phyloP scores from a whole-genome alignment of 2,888 invertebrate species.

The Lycophotia porphyrea region DNA sequence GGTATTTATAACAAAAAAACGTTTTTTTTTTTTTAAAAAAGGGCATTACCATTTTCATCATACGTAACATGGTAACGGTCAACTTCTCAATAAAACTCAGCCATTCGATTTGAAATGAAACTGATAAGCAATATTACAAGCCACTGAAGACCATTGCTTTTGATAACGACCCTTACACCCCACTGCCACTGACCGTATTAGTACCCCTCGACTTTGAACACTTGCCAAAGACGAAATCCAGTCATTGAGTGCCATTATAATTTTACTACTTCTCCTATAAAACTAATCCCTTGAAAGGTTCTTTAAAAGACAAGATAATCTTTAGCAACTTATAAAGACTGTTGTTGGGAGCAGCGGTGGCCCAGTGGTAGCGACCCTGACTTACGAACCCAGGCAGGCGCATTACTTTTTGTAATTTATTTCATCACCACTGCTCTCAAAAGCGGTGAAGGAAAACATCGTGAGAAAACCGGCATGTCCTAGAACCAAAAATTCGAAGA shows the following conservation, averaged over 20 bases:
- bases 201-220: slow-evolving; percentile 16
- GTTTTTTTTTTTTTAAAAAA: no score
- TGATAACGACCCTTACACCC: background rate
- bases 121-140: background rate
- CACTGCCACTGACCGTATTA: background rate
- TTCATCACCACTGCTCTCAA: no score
- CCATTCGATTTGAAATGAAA: background rate
- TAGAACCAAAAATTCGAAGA: no score
- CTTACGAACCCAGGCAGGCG: no score
- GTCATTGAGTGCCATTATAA: slow-evolving; percentile 52
- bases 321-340: background rate
- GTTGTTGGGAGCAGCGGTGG: no score
- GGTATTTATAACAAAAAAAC: no score
- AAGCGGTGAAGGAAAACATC: no score
- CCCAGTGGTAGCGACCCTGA: no score
- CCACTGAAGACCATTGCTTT: background rate
- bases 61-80: no score
- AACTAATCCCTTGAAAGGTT: slow-evolving; percentile 68
- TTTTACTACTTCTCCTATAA: slow-evolving; percentile 62
- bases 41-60: no score
- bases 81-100: background rate
- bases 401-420: no score
- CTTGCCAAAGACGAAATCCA: slow-evolving; percentile 34
- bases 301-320: background rate
- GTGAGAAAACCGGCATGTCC: no score